phyloP scores from a whole-genome alignment of 2,888 invertebrate genomes.

The Nomada flava region DNA sequence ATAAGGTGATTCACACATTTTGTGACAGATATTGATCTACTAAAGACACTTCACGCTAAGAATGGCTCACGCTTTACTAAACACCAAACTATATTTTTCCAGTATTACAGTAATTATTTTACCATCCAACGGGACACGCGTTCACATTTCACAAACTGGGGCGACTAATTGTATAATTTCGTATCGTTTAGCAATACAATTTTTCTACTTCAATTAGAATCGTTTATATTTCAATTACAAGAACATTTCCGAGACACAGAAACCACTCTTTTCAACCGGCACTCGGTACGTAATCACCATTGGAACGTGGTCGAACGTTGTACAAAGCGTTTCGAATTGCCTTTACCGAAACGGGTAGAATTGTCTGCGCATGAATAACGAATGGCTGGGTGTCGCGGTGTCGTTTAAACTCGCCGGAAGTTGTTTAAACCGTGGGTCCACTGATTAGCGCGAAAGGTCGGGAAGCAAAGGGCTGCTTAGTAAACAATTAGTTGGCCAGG shows the following conservation, averaged over 20 bases:
- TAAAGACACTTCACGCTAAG: too few species aligned
- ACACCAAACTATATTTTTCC: too few species aligned
- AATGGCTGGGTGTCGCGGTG: slow-evolving; percentile 49
- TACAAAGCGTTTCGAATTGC: slow-evolving; percentile 30
- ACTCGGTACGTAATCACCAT: not conserved
- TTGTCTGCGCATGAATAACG: slow-evolving; percentile 56
- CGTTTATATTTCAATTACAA: too few species aligned
- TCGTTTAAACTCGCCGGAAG: slow-evolving; percentile 56
- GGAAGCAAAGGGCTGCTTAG: slow-evolving; percentile 69
- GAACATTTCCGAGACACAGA: not conserved
- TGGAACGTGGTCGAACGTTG: not conserved
- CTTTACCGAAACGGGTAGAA: slow-evolving; percentile 11
- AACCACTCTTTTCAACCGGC: not conserved
- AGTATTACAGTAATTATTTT: not conserved
- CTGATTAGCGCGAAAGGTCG: slow-evolving; percentile 64
- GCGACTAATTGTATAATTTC: not conserved
- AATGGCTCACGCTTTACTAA: too few species aligned
- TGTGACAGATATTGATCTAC: not conserved
- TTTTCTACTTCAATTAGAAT: not conserved
- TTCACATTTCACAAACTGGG: not conserved
- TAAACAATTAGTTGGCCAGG: slow-evolving; percentile 77
- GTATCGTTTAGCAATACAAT: not conserved
- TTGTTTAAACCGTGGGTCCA: slow-evolving; percentile 59
- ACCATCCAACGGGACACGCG: not conserved
- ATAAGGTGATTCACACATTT: not conserved